Base-by-base conservation (phyloP, 2,113 vertebrate species). In the Capricornis sumatraensis region DNA sequence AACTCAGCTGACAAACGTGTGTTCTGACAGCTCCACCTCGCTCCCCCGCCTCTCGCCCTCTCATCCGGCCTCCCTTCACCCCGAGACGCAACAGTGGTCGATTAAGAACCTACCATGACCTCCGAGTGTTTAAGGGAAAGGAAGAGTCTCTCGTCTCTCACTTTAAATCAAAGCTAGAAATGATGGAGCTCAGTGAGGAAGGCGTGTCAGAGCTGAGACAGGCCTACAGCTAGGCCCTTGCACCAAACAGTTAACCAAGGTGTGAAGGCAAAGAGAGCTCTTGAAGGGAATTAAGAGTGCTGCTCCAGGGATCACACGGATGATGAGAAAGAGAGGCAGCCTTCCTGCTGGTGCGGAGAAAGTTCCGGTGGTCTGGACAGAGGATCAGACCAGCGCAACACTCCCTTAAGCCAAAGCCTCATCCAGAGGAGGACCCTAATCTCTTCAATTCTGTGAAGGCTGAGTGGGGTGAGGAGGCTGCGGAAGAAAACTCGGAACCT, bases 231-330 rank as follows among this genome's bases (percentile, higher is more conserved):
- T 6, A 4, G 78, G 78, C 78, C 30, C 47, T 21, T 3, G 30
- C 19, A 6, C 78, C 47, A n/a, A 50, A 81, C 43, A n/a, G 17
- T 21, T 7, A 6, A 8, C 47, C 47, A 12, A 13, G 47, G 10
- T n/a, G 47, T 82, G 79, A 52, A 17, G 27, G 28, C 28, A 12
- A 33, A 50, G 76, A 28, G 47, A 2, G 15, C 16, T 17, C 76
- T 19, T 19, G 43, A 0, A 21, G 47, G 79, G 2, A 21, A 13
- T 52, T 0, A 2, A 21, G 2, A 2, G 16, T 0, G 79, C 28
- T 12, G 15, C 28, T 47, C 28, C 76, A 5, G 78, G 28, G 79
- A 6, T 4, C 19, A 7, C 30, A 7, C 3, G 1, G 1, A 7
- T 0, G 78, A 7, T 4, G 0, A 21, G 79, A 81, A 2, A n/a